A percentile compares a stretch with the other conserved stretches of the same genome.
These are phyloP conservation scores for Caenorhabditis plicata DNA, from an alignment of 2,888 invertebrate genomes.

Conservation along the genomic window DNA sequence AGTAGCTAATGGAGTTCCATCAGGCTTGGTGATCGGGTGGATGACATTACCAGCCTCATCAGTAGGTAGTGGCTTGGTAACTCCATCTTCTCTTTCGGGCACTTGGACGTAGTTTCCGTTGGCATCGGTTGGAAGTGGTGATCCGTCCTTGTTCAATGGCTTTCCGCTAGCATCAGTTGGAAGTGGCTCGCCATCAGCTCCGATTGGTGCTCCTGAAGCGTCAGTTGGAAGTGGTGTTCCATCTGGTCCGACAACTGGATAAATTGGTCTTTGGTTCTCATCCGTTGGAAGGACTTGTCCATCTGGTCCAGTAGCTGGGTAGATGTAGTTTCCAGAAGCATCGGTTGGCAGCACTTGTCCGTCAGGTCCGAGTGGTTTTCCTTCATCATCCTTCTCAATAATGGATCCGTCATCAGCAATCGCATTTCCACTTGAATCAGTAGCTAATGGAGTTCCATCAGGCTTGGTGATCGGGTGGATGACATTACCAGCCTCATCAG, in stretches of 20 bases:
- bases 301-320: slow-evolving; percentile 29
- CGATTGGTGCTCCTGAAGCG: slow-evolving; percentile 17
- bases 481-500: slow-evolving; percentile 13
- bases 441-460: slow-evolving; percentile 19
- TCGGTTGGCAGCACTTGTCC: slow-evolving; percentile 32
- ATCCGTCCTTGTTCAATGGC: slow-evolving; percentile 23
- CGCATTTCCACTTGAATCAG: slow-evolving; percentile 17
- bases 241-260: slow-evolving; percentile 13
- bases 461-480: slow-evolving; percentile 16
- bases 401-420: slow-evolving; percentile 17
- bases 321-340: slow-evolving; percentile 30
- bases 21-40: slow-evolving; percentile 25
- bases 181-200: slow-evolving; percentile 28
- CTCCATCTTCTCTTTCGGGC: neutral
- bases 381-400: slow-evolving; percentile 31
- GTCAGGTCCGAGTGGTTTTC: slow-evolving; percentile 26
- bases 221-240: slow-evolving; percentile 23
- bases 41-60: slow-evolving; percentile 33
- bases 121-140: slow-evolving; percentile 34
- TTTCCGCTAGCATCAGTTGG: slow-evolving; percentile 21
- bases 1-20: slow-evolving; percentile 21
- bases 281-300: slow-evolving; percentile 24
- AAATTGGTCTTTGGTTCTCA: slow-evolving; percentile 22
- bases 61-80: slow-evolving; percentile 26
- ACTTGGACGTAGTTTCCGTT: slow-evolving; percentile 29